These are phyloP conservation scores for Gnathonemus longibarbis DNA, from an alignment of 2,113 vertebrate species.

Conservation along the genomic window DNA sequence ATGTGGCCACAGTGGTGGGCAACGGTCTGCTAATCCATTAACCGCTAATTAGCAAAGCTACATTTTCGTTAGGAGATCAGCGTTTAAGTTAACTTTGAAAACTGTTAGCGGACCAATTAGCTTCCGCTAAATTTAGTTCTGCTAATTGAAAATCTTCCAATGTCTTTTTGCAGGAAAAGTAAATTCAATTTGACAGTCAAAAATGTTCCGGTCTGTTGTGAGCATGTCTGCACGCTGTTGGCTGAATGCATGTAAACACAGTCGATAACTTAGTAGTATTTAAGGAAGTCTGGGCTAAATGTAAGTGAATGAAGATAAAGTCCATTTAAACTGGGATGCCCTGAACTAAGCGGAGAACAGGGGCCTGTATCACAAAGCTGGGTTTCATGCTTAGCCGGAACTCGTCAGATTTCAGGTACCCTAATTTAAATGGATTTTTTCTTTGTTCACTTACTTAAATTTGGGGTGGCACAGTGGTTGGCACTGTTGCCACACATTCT, in stretches of 20 bases:
- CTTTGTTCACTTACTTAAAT: neutral
- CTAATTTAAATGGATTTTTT: neutral
- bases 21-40: neutral
- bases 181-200: neutral
- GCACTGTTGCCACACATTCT: too few species aligned
- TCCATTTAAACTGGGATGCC: too few species aligned
- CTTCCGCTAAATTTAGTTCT: too few species aligned
- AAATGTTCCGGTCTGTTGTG: neutral
- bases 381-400: neutral
- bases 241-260: neutral
- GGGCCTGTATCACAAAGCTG: too few species aligned
- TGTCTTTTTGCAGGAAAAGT: neutral
- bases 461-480: neutral
- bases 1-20: neutral
- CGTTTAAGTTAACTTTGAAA: too few species aligned
- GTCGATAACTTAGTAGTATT: neutral
- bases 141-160: too few species aligned
- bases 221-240: neutral
- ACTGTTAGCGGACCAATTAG: too few species aligned
- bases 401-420: neutral
- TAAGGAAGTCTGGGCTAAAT: too few species aligned
- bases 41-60: neutral
- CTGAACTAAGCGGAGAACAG: too few species aligned
- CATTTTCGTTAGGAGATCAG: too few species aligned
- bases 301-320: too few species aligned